A percentile compares a stretch with the other conserved stretches of the same genome.
Evolutionary conservation across 1,140 invertebrate species (phyloP).

Genomic region (Agraylea sexmaculata): DNA sequence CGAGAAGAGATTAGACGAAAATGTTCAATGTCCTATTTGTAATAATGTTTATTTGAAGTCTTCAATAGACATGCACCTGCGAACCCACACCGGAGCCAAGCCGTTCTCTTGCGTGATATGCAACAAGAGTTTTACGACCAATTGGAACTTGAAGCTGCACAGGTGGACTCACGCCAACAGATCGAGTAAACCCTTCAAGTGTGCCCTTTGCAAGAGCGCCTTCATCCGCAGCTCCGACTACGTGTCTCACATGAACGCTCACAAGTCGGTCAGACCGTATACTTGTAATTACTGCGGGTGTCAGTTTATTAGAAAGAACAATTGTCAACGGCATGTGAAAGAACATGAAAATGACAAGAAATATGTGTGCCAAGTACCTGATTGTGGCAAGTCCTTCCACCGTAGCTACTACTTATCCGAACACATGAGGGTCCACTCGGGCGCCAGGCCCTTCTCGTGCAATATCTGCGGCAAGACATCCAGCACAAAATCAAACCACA

Average conservation of each 20-base stretch:
- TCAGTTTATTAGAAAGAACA: constrained; percentile 86
- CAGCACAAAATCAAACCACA: constrained; percentile 78
- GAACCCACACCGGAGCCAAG: constrained; percentile 59
- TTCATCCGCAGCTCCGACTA: constrained; percentile 70
- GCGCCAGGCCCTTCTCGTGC: constrained; percentile 70
- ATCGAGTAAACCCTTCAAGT: constrained; percentile 75
- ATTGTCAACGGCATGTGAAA: constrained; percentile 78
- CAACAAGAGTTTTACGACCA: constrained; percentile 73
- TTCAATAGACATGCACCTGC: constrained; percentile 69
- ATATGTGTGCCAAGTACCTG: constrained; percentile 66
- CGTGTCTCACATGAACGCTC: constrained; percentile 72
- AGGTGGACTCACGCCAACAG: constrained; percentile 79
- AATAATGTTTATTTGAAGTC: constrained; percentile 65
- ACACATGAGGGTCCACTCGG: constrained; percentile 74
- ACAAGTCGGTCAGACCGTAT: constrained; percentile 68
- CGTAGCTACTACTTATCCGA: constrained; percentile 78
- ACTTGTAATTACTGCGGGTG: constrained; percentile 89
- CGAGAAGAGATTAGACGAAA: constrained; percentile 47
- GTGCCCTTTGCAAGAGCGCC: constrained; percentile 67
- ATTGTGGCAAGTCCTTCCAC: constrained; percentile 76
- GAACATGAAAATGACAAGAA: constrained; percentile 84
- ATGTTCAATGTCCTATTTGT: constrained; percentile 69
- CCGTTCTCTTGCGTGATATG: constrained; percentile 71
- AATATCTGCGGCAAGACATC: constrained; percentile 78
- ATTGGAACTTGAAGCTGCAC: constrained; percentile 81